phyloP scores from a whole-genome alignment of 2,113 vertebrate species.

The Myotis davidii region DNA sequence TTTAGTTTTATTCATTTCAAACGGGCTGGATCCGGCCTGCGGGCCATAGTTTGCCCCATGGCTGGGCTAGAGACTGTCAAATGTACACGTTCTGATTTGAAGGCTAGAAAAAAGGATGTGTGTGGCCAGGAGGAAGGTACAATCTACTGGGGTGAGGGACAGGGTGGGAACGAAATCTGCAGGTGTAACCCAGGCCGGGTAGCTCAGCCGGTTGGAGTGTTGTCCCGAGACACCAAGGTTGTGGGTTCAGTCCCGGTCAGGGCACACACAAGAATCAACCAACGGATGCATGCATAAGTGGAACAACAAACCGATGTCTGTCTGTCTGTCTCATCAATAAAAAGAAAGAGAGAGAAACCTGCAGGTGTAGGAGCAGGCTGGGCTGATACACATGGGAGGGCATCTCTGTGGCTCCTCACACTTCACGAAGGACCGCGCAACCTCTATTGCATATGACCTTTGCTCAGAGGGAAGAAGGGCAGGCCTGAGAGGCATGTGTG shows the following conservation, averaged over 20 bases:
- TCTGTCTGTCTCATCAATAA: too few species aligned
- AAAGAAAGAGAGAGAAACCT: too few species aligned
- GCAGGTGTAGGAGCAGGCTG: neutral
- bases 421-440: neutral
- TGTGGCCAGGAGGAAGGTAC: neutral
- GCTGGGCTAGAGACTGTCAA: neutral
- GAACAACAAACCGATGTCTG: neutral
- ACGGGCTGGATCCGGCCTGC: too few species aligned
- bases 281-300: neutral
- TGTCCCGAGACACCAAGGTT: neutral
- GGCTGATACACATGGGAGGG: too few species aligned
- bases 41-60: too few species aligned
- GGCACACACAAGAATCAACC: neutral
- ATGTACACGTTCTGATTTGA: neutral
- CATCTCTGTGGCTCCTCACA: neutral
- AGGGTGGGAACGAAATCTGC: too few species aligned
- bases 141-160: rapidly evolving
- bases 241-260: too few species aligned
- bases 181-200: neutral
- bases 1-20: too few species aligned
- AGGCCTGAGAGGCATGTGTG: neutral
- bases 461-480: neutral
- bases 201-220: neutral
- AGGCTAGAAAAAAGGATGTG: neutral
- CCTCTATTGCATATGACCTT: neutral